phyloP scores from a whole-genome alignment of 2,113 vertebrate species.

The Indri indri region DNA sequence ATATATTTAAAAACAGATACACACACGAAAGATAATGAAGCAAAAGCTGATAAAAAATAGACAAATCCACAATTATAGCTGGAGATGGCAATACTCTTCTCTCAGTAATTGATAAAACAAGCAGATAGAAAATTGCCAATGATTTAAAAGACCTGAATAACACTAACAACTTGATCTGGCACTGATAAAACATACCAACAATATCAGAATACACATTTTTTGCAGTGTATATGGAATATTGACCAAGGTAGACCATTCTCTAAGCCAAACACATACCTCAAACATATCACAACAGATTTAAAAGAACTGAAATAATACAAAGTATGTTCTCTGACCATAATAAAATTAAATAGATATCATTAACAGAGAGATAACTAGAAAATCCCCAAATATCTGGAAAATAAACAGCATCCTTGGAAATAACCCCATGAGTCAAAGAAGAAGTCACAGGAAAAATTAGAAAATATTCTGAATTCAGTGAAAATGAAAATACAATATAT shows the following conservation, averaged over 20 bases:
- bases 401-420: neutral
- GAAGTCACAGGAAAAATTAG: neutral
- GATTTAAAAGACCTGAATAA: neutral
- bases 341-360: neutral
- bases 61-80: neutral
- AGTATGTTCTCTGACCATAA: neutral
- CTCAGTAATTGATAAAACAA: neutral
- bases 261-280: neutral
- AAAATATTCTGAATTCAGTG: slow-evolving; percentile 4
- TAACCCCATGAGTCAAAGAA: neutral
- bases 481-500: neutral
- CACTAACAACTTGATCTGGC: neutral
- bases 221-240: neutral
- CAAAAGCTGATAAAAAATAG: neutral
- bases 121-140: neutral
- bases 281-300: neutral
- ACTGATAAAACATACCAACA: neutral
- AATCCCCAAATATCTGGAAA: neutral
- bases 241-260: neutral
- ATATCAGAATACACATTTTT: neutral
- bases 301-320: slow-evolving; percentile 7
- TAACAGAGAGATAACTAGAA: neutral
- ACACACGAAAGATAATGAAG: neutral
- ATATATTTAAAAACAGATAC: neutral
- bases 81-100: neutral